Evolutionary conservation across 2,113 vertebrate genomes (phyloP).

Genomic region (Aythya baeri): DNA sequence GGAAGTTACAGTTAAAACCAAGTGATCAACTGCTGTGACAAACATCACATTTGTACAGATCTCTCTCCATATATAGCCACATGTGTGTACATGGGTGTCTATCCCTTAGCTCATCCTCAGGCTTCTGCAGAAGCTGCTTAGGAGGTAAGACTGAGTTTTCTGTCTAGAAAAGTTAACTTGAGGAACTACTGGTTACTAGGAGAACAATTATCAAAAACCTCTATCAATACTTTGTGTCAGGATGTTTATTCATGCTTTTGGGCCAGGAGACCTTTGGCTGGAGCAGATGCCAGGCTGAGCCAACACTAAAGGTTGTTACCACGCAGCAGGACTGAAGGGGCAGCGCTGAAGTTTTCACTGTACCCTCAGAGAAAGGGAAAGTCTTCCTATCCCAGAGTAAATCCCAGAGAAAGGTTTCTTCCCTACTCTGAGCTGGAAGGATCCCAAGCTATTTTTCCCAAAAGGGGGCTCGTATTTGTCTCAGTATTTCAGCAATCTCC

Average conservation of each 20-base stretch:
- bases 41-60: neutral
- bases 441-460: neutral
- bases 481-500: neutral
- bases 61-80: fast-evolving
- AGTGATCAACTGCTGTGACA: neutral
- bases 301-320: neutral
- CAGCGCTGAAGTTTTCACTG: neutral
- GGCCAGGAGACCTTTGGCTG: neutral
- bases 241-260: neutral
- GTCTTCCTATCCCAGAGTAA: fast-evolving
- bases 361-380: neutral
- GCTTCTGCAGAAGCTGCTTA: neutral
- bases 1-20: neutral
- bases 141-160: neutral
- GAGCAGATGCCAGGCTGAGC: neutral
- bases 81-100: neutral
- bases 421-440: neutral
- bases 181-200: neutral
- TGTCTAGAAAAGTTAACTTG: neutral
- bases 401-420: neutral
- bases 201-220: neutral
- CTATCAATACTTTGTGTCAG: neutral
- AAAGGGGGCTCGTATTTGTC: fast-evolving
- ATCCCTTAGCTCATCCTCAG: neutral
- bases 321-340: neutral